Base-by-base conservation (phyloP, 2,888 invertebrate species). In the Diogma glabrata region DNA sequence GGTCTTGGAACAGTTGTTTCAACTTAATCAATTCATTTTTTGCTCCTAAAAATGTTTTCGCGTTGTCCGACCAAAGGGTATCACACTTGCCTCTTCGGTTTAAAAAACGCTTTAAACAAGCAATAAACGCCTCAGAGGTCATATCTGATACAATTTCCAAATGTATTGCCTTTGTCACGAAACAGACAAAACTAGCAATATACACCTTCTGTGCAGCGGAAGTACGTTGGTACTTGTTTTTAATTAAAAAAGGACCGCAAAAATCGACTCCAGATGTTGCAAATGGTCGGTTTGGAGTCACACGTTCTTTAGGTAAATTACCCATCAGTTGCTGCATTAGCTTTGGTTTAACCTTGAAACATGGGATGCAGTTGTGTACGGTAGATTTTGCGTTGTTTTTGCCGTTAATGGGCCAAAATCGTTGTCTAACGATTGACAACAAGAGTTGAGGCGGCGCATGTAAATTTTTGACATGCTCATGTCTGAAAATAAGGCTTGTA, bases 221-320 rank as follows among this genome's bases (percentile, higher is more conserved):
- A 3, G 16, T 38, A 8, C 38, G 38, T 38, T 38, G 17, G 8
- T 17, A 38, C 19, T 38, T 38, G 12, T 19, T 38, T 36, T 24
- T 33, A 7, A 30, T 26, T 12, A 30, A 22, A 19, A 51, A 47
- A 4, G 48, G 48, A 33, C 51, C 52, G 20, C 45, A 54, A 36
- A 52, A 57, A 46, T 56, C 58, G 3, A 53, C 50, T 16, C 56
- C 55, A 6, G 52, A 51, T 16, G 36, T 23, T 6, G 36, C n/a
- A 43, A 58, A 57, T 10, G 56, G 55, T 28, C 40, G 36, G 9
- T 38, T 47, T 19, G 28, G 36, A 8, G 17, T n/a, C 22, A 52
- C 47, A 10, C 52, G 47, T 26, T 30, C 28, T 20, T 40, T 19
- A 2, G 54, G 54, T 33, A 52, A n/a, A 28, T 54, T 30, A 9